Evolutionary conservation across 1,140 invertebrate genomes (phyloP).

Genomic region (Cydia pomonella): DNA sequence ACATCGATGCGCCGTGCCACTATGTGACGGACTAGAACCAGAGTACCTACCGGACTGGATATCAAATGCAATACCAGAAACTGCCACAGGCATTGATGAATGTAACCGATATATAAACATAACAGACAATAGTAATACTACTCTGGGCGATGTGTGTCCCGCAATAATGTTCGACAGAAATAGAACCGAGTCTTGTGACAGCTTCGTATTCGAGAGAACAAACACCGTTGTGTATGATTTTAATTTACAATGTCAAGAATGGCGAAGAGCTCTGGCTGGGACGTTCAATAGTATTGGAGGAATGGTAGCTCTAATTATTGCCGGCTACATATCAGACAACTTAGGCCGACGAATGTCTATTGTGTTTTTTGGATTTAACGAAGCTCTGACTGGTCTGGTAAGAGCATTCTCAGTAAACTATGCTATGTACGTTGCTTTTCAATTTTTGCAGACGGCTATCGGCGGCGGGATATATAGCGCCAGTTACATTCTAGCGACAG

Average conservation of each 20-base stretch:
- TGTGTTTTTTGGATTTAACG: slow-evolving; percentile 66
- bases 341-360: slow-evolving; percentile 64
- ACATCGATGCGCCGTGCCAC: slow-evolving; percentile 60
- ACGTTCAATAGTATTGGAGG: slow-evolving; percentile 68
- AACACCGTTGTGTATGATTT: slow-evolving; percentile 72
- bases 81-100: slow-evolving; percentile 59
- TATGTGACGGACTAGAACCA: slow-evolving; percentile 57
- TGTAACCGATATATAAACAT: slow-evolving; percentile 56
- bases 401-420: slow-evolving; percentile 69
- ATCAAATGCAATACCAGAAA: slow-evolving; percentile 58
- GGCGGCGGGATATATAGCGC: slow-evolving; percentile 71
- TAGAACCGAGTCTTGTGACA: slow-evolving; percentile 56
- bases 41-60: slow-evolving; percentile 65
- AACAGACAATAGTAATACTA: slow-evolving; percentile 39
- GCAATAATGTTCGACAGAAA: slow-evolving; percentile 57
- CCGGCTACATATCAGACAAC: slow-evolving; percentile 67
- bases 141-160: slow-evolving; percentile 49
- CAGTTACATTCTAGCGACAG: slow-evolving; percentile 83
- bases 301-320: slow-evolving; percentile 62
- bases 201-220: slow-evolving; percentile 60
- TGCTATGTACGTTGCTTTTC: slow-evolving; percentile 64
- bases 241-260: slow-evolving; percentile 66
- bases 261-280: slow-evolving; percentile 63
- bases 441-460: slow-evolving; percentile 67
- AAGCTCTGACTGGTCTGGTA: slow-evolving; percentile 58